These are phyloP conservation scores for Hoplodrina blanda DNA, from an alignment of 2,888 invertebrate genomes.

Conservation along the genomic window DNA sequence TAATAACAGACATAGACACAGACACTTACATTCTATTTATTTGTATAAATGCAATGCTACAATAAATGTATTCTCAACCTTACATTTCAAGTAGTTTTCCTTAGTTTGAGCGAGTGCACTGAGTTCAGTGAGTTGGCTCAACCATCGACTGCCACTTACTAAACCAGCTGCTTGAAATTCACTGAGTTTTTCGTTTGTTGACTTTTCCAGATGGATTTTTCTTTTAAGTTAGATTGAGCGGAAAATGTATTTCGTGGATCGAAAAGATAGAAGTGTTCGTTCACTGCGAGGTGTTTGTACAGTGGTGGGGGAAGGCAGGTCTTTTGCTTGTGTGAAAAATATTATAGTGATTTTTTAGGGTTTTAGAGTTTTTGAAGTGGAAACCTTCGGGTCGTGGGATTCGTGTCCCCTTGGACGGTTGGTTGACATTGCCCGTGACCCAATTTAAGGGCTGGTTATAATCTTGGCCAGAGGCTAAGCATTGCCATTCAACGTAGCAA, in stretches of 20 bases:
- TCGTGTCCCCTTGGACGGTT: too few species aligned
- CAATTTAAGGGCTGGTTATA: too few species aligned
- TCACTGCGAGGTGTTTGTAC: constrained; percentile 9
- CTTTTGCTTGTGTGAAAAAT: not conserved
- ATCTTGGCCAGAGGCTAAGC: too few species aligned
- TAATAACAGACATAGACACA: too few species aligned
- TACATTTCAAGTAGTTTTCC: constrained; percentile 12
- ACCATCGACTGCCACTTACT: constrained; percentile 34
- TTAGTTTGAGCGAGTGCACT: not conserved
- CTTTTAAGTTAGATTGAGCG: constrained; percentile 41
- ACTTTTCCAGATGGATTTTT: constrained; percentile 42
- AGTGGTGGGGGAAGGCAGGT: not conserved
- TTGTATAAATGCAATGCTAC: too few species aligned
- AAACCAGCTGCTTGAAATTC: constrained; percentile 34
- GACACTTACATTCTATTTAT: too few species aligned
- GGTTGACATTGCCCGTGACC: too few species aligned
- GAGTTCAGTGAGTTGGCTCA: constrained; percentile 33
- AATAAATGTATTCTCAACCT: constrained; percentile 2
- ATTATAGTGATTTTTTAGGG: not conserved
- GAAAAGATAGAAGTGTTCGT: constrained; percentile 20
- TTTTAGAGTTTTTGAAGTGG: too few species aligned
- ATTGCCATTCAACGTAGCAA: too few species aligned
- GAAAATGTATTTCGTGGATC: constrained; percentile 39
- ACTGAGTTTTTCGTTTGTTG: constrained; percentile 12
- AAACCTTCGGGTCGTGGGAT: too few species aligned